Evolutionary conservation across 2,113 vertebrate genomes (phyloP), one percentile per base, ranked within the genome.

Genomic region (Plotosus lineatus): DNA sequence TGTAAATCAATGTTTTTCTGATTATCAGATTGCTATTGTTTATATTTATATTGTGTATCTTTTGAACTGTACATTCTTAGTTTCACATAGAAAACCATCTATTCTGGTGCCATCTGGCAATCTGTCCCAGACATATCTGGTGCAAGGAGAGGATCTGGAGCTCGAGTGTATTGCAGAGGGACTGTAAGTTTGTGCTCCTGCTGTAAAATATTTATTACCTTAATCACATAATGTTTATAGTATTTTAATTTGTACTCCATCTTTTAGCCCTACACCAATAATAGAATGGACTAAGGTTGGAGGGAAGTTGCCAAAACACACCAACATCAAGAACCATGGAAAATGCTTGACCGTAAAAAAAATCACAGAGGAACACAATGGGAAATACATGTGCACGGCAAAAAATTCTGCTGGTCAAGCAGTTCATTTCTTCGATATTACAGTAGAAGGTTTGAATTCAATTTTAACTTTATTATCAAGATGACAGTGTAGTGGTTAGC

Each of bases 101-200:
- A 87, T 98, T 84, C 87, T 98, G 88, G 90, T 95, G 85, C 96
- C 97, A 86, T 92, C 95, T 88, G 94, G 94, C 88, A 90, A 90
- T 9, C 91, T 91, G 72, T 92, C 95, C 0, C 81, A 90, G 15
- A 89, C 93, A 75, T 90, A 89, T 80, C 88, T 96, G 83, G 89
- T 97, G 90, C 95, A 94, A 88, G 97, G 95, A 84, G 89, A 92
- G 1, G 88, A 90, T 15, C 91, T 99, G 72, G 84, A 94, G 56
- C 92, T 98, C 0, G 96, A 98, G 86, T 99, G 97, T 38, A 95
- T 98, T 80, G 94, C 97, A n/a, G 93, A 95, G 87, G 97, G 97
- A 89, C 90, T 95, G 97, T 99, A 92, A 93, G 97, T 96, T 90
- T n/a, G 1, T n/a, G 28, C 44, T 31, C 68, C 28, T 50, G 14